These are phyloP conservation scores for Corvus hawaiiensis DNA, from an alignment of 2,113 vertebrate species.

Conservation along the genomic window DNA sequence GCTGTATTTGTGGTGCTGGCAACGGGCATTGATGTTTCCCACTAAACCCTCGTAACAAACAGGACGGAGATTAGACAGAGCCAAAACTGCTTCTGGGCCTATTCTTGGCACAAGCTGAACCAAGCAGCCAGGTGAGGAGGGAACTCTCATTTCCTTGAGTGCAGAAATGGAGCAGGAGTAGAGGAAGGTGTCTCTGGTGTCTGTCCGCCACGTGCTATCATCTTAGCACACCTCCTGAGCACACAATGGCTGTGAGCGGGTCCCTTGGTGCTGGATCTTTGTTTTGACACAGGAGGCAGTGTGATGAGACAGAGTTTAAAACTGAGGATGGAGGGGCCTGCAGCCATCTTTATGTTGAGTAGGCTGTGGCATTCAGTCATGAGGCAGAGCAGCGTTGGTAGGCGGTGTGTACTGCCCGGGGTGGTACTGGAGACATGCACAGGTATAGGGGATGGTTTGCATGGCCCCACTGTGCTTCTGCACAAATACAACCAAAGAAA, in stretches of 20 bases:
- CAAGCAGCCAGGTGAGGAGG: not conserved
- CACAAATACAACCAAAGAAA: not conserved
- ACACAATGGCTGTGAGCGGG: fast-evolving
- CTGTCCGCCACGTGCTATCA: not conserved
- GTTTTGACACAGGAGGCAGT: not conserved
- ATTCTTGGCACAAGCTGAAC: not conserved
- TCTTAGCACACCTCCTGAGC: not conserved
- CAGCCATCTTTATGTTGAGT: not conserved
- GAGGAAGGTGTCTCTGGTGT: not conserved
- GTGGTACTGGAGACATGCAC: not conserved
- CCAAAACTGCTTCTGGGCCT: not conserved
- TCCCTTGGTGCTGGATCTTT: not conserved
- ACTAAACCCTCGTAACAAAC: not conserved
- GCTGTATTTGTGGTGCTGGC: not conserved
- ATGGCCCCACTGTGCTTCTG: not conserved
- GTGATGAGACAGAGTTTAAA: not conserved
- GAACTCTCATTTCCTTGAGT: not conserved
- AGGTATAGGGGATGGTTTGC: not conserved
- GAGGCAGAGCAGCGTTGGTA: not conserved
- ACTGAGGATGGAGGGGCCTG: fast-evolving
- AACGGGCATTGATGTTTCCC: not conserved
- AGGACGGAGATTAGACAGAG: not conserved
- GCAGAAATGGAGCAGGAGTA: not conserved
- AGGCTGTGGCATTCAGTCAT: not conserved
- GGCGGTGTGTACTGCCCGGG: fast-evolving